A percentile compares a stretch with the other conserved stretches of the same genome.
phyloP scores from a whole-genome alignment of 2,113 vertebrate species.

The Crotalus horridus region DNA sequence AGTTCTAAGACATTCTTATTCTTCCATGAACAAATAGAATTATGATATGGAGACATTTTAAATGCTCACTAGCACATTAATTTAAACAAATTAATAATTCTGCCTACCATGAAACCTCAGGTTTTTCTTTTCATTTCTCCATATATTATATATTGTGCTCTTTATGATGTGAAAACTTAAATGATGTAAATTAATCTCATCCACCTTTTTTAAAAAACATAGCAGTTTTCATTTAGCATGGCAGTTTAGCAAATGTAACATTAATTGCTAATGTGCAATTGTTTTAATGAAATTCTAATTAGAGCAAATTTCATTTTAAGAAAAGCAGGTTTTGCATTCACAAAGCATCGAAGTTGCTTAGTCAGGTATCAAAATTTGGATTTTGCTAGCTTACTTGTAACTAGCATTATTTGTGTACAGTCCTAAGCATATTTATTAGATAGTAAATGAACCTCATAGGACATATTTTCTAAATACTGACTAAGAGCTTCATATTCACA shows the following conservation, averaged over 20 bases:
- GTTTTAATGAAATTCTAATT: slow-evolving; percentile 28
- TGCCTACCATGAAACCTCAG: not conserved
- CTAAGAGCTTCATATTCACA: not conserved
- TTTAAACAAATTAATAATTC: slow-evolving; percentile 20
- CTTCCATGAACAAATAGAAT: not conserved
- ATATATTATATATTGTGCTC: not conserved
- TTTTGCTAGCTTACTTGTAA: slow-evolving; percentile 1
- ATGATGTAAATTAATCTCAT: not conserved
- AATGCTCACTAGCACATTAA: not conserved
- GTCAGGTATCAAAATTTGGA: not conserved
- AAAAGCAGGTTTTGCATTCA: not conserved
- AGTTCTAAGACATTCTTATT: slow-evolving; percentile 9
- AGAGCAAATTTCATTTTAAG: slow-evolving; percentile 15
- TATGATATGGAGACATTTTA: not conserved
- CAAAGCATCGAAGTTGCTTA: slow-evolving; percentile 6
- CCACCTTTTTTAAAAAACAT: not conserved
- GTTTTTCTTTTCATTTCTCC: not conserved
- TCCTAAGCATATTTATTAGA: not conserved
- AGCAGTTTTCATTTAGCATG: slow-evolving; percentile 6
- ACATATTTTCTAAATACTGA: not conserved
- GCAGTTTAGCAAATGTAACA: slow-evolving; percentile 4
- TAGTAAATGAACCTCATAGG: not conserved
- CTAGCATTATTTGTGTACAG: not conserved
- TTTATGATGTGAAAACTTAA: not conserved
- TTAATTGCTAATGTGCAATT: slow-evolving; percentile 30